Evolutionary conservation across 2,888 invertebrate genomes (phyloP).

Genomic region (Drosophila neotestacea): DNA sequence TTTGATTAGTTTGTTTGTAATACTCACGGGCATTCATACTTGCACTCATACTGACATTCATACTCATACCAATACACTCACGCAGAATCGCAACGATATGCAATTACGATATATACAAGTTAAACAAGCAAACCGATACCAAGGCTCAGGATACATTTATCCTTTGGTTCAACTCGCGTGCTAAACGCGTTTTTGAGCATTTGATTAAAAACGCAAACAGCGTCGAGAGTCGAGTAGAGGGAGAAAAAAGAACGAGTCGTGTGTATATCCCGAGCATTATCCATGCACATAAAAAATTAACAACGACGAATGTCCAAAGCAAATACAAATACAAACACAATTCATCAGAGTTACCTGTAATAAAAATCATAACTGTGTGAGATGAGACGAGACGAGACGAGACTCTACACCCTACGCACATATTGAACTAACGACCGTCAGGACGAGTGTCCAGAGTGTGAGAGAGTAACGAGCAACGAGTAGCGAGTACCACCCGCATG

Average conservation of each 20-base stretch:
- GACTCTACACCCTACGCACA: constrained; percentile 60
- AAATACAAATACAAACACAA: constrained; percentile 75
- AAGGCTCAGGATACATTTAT: constrained; percentile 11
- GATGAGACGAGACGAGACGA: constrained; percentile 14
- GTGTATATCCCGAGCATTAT: constrained; percentile 29
- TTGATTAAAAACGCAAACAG: constrained; percentile 84
- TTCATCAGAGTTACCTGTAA: constrained; percentile 77
- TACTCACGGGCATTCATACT: constrained; percentile 7
- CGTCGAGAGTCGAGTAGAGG: constrained; percentile 4
- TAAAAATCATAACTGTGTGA: constrained; percentile 81
- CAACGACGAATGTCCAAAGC: constrained; percentile 59
- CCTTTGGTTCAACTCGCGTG: constrained; percentile 13
- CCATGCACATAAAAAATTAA: constrained; percentile 75
- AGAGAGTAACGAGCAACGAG: constrained; percentile 4
- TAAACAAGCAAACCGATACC: constrained; percentile 70
- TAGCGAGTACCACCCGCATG: constrained; percentile 57
- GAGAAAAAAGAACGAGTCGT: neutral
- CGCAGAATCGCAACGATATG: constrained; percentile 63
- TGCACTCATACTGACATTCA: neutral
- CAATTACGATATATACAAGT: constrained; percentile 83
- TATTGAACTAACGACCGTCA: constrained; percentile 80
- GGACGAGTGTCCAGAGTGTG: neutral
- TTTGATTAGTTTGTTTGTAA: constrained; percentile 82
- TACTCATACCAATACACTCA: neutral
- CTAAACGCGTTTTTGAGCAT: constrained; percentile 54